Evolutionary conservation across 2,113 vertebrate genomes (phyloP), one percentile per base, ranked within the genome.

Genomic region (Eubucco bourcierii): DNA sequence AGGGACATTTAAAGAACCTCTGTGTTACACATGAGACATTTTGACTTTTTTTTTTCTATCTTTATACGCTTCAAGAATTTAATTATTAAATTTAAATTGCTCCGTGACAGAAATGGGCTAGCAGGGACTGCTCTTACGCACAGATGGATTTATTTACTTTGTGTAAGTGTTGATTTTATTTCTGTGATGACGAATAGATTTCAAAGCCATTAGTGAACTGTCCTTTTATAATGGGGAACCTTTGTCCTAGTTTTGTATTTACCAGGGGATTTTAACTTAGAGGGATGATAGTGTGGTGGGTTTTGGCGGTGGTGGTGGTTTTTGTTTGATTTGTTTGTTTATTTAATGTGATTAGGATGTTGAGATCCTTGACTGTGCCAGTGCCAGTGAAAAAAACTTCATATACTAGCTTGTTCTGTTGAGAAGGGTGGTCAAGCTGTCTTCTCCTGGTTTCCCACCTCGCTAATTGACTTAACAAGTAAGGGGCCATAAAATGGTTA

Each of bases 1-100:
- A 74, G 21, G 12, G 19, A 53, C 34, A 21, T 85, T 72, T 3
- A 10, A 46, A 87, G 16, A 11, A 65, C 6, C 2, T 5, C 11
- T 65, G 6, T 55, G 84, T 81, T 84, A 66, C 3, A 2, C 27
- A 5, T 0, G 1, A 34, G 15, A 23, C 13, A 19, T 46, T n/a
- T 55, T 6, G 53, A 25, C 9, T 37, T 78, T 70, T 71, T 70
- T 71, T 29, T 33, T 50, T 78, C 10, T 80, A 8, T n/a, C 13
- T 64, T 59, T 60, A 31, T 34, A 12, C 14, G 13, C n/a, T 50
- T 4, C 5, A 13, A 47, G 19, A 47, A 47, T 47, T 47, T 47
- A 11, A 84, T 71, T 74, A 24, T 87, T 52, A 25, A 53, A 56
- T 72, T 67, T 79, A 72, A 76, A 67, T 6, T 52, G 13, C 16